Evolutionary conservation across 1,140 invertebrate genomes (phyloP).

Genomic region (Tetramorium simillimum): DNA sequence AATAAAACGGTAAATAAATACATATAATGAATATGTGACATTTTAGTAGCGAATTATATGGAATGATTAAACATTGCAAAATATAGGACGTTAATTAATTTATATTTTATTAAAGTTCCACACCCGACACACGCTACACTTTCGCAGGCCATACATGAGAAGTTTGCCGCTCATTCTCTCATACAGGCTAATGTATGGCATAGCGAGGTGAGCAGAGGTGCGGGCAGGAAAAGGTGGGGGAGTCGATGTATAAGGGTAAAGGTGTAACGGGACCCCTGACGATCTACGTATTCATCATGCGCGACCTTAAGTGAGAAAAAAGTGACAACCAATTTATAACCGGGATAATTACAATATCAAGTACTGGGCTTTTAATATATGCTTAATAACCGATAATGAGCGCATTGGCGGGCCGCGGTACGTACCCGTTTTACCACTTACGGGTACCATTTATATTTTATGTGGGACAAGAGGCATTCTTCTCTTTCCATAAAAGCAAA

Average conservation of each 20-base stretch:
- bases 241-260: slow-evolving; percentile 69
- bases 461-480: background rate
- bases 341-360: slow-evolving; percentile 81
- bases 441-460: slow-evolving; percentile 4
- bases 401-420: slow-evolving; percentile 54
- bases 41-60: slow-evolving; percentile 6
- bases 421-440: slow-evolving; percentile 47
- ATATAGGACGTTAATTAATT: slow-evolving; percentile 7
- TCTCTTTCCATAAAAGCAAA: background rate
- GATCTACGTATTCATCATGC: slow-evolving; percentile 78
- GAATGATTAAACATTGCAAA: background rate
- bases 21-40: background rate
- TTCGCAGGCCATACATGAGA: slow-evolving; percentile 28
- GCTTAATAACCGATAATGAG: slow-evolving; percentile 73
- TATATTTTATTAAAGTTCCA: background rate
- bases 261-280: slow-evolving; percentile 75
- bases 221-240: slow-evolving; percentile 49
- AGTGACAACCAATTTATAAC: slow-evolving; percentile 80
- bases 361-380: slow-evolving; percentile 69
- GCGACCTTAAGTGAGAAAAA: slow-evolving; percentile 76
- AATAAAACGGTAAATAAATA: background rate
- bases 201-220: slow-evolving; percentile 61
- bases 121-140: background rate
- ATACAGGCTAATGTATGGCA: slow-evolving; percentile 60
- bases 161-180: slow-evolving; percentile 59